A percentile compares a stretch with the other conserved stretches of the same genome.
phyloP scores from a whole-genome alignment of 2,888 invertebrate genomes.

The Ditylenchus weischeri region DNA sequence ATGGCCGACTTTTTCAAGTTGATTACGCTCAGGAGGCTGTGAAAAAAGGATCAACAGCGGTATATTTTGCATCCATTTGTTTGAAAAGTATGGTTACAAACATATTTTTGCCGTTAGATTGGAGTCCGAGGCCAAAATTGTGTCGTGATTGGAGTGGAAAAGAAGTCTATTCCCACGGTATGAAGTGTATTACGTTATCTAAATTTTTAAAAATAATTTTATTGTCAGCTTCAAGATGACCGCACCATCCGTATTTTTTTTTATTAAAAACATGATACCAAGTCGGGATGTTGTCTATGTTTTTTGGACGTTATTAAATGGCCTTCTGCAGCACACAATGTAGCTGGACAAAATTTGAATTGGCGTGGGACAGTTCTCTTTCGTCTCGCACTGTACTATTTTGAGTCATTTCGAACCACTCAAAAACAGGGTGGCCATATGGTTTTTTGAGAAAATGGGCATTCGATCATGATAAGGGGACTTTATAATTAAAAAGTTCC shows the following conservation, averaged over 20 bases:
- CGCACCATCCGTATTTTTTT: constrained; percentile 62
- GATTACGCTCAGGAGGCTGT: constrained; percentile 99
- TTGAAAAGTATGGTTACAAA: constrained; percentile 10
- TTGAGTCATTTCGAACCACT: too few species aligned
- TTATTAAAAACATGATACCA: too few species aligned
- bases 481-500: too few species aligned
- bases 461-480: too few species aligned
- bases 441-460: too few species aligned
- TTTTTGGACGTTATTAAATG: too few species aligned
- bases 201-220: constrained; percentile 76
- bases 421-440: too few species aligned
- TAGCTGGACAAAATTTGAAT: too few species aligned
- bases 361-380: too few species aligned
- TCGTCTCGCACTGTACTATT: too few species aligned
- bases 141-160: constrained; percentile 96
- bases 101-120: constrained; percentile 60
- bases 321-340: too few species aligned
- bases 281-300: too few species aligned
- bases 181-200: constrained; percentile 25
- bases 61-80: constrained; percentile 61
- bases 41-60: constrained; percentile 98
- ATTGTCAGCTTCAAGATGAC: constrained; percentile 79
- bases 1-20: constrained; percentile 98
- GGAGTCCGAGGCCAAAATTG: constrained; percentile 90
- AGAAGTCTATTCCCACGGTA: constrained; percentile 91